A percentile compares a stretch with the other conserved stretches of the same genome.
These are phyloP conservation scores for Carcinoscorpius rotundicauda DNA, from an alignment of 1,140 invertebrate genomes.

Conservation along the genomic window DNA sequence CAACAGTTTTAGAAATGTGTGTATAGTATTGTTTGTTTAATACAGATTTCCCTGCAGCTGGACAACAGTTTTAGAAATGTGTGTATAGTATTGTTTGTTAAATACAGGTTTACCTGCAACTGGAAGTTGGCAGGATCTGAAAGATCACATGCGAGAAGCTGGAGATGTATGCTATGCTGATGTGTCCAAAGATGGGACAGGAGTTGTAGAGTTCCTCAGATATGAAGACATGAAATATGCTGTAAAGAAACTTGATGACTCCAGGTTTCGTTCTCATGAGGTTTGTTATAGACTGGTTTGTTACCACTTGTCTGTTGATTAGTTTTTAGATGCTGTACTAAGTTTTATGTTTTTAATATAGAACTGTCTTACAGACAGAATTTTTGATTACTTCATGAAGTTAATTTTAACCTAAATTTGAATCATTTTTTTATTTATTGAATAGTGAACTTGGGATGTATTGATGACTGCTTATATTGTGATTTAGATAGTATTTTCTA, in stretches of 20 bases:
- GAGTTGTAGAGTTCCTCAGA: slow-evolving; percentile 90
- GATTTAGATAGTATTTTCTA: too few relatives aligned
- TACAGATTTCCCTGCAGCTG: slow-evolving; percentile 64
- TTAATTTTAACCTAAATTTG: slow-evolving; percentile 4
- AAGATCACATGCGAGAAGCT: slow-evolving; percentile 98
- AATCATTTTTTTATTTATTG: too few relatives aligned
- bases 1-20: too few relatives aligned
- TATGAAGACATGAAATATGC: slow-evolving; percentile 99
- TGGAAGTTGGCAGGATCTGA: slow-evolving; percentile 95
- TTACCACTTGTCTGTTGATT: background rate
- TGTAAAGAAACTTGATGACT: slow-evolving; percentile 95
- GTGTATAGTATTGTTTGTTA: too few relatives aligned
- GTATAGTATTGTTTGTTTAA: too few relatives aligned
- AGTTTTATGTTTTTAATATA: too few relatives aligned
- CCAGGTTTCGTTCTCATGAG: slow-evolving; percentile 93
- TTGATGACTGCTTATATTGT: too few relatives aligned
- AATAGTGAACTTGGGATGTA: too few relatives aligned
- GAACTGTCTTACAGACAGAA: too few relatives aligned
- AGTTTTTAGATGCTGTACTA: too few relatives aligned
- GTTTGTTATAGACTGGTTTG: slow-evolving; percentile 39
- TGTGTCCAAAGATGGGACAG: slow-evolving; percentile 96
- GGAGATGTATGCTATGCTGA: slow-evolving; percentile 99
- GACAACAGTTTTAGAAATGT: slow-evolving; percentile 28
- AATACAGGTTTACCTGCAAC: slow-evolving; percentile 59
- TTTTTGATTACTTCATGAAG: slow-evolving; percentile 19